phyloP scores from a whole-genome alignment of 2,888 invertebrate species.

The Archips crataeganus region DNA sequence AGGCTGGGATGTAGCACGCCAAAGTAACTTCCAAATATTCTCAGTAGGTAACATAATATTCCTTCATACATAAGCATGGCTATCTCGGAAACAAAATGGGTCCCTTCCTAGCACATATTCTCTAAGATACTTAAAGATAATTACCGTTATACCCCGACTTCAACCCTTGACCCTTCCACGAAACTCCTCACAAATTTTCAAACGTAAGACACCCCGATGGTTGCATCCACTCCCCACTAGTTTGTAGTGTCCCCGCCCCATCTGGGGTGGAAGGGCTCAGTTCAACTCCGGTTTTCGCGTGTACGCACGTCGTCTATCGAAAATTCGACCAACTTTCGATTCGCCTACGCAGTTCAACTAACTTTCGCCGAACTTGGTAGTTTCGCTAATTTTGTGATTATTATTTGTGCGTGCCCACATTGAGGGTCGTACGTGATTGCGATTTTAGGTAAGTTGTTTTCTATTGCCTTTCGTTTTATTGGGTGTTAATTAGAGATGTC shows the following conservation, averaged over 20 bases:
- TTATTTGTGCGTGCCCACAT: constrained; percentile 43
- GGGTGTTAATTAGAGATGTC: constrained; percentile 34
- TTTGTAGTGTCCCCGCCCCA: constrained; percentile 57
- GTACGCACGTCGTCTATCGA: constrained; percentile 47
- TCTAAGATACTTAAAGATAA: constrained; percentile 16
- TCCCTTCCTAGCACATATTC: constrained; percentile 2
- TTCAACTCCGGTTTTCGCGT: constrained; percentile 49
- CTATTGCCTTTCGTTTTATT: constrained; percentile 28
- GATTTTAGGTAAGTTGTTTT: constrained; percentile 34
- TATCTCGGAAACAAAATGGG: neutral
- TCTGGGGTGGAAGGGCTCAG: constrained; percentile 48
- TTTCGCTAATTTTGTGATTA: constrained; percentile 47
- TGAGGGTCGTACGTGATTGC: constrained; percentile 36
- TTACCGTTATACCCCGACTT: constrained; percentile 4
- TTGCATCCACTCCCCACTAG: constrained; percentile 58
- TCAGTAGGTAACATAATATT: neutral
- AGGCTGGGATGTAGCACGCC: no score
- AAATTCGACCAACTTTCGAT: constrained; percentile 48
- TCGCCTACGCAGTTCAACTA: constrained; percentile 17
- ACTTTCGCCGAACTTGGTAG: constrained; percentile 35
- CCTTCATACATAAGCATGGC: neutral
- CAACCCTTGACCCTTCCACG: constrained; percentile 34
- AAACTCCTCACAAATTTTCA: constrained; percentile 29
- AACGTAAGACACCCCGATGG: constrained; percentile 25
- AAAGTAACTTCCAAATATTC: neutral